Evolutionary conservation across 2,797 vertebrate genomes (phyloP).

Genomic region (Muraenolepis orangiensis): DNA sequence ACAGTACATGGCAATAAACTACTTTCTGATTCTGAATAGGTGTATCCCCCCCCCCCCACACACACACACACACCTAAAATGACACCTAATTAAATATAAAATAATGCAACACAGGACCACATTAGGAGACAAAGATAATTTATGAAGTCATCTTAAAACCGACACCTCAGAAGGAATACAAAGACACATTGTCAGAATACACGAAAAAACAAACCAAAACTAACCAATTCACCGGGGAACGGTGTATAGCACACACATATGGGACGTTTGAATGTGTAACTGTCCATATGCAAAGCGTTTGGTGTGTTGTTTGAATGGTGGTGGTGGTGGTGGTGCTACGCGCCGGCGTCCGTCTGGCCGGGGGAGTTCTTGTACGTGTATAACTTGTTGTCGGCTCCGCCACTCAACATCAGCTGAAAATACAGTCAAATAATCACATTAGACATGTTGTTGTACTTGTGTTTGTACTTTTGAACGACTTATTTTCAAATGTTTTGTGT

Average conservation of each 20-base stretch:
- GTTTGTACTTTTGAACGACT: too few species aligned
- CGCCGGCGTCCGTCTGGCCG: constrained; percentile 81
- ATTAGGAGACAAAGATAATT: constrained; percentile 44
- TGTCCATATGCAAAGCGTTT: neutral
- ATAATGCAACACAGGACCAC: neutral
- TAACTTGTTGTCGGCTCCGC: constrained; percentile 95
- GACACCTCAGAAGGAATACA: constrained; percentile 24
- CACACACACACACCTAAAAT: neutral
- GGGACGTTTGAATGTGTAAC: neutral
- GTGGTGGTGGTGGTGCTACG: constrained; percentile 56
- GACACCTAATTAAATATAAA: neutral
- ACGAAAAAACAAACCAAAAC: constrained; percentile 37
- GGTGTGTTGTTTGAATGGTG: neutral
- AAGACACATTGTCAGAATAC: constrained; percentile 34
- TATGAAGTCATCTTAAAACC: constrained; percentile 33
- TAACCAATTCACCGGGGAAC: constrained; percentile 3
- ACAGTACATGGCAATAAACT: too few species aligned
- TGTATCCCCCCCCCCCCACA: neutral
- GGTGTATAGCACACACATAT: neutral
- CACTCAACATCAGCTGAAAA: constrained; percentile 87
- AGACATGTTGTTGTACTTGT: too few species aligned
- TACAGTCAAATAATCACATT: constrained; percentile 9
- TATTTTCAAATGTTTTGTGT: too few species aligned
- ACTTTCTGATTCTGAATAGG: too few species aligned
- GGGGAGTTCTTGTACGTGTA: constrained; percentile 88